Evolutionary conservation across 30 jellyfish, hydroid and myxozoan genomes (phyloP).

Genomic region (Chironex yamaguchii): DNA sequence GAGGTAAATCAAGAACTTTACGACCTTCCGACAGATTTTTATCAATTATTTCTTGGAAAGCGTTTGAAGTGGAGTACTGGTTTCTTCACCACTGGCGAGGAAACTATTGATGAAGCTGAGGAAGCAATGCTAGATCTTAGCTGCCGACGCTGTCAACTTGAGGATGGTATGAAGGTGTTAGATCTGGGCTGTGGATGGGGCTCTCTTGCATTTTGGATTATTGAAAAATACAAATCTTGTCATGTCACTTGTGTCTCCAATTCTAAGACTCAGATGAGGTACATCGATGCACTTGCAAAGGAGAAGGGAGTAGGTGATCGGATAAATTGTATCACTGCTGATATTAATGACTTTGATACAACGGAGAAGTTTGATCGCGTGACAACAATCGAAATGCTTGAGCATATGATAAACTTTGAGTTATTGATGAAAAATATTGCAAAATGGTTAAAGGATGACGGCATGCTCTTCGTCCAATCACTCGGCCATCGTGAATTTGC

Average conservation of each 20-base stretch:
- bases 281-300: slow-evolving; percentile 67
- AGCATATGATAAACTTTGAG: slow-evolving; percentile 89
- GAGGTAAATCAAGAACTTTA: slow-evolving; percentile 85
- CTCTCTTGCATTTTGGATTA: slow-evolving; percentile 76
- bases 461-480: slow-evolving; percentile 74
- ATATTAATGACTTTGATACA: slow-evolving; percentile 75
- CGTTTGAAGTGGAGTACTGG: slow-evolving; percentile 84
- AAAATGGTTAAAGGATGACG: slow-evolving; percentile 82
- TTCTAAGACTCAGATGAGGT: slow-evolving; percentile 70
- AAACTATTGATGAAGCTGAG: slow-evolving; percentile 73
- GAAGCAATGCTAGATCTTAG: slow-evolving; percentile 67
- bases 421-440: slow-evolving; percentile 75
- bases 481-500: slow-evolving; percentile 83
- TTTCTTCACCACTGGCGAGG: slow-evolving; percentile 48
- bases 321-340: slow-evolving; percentile 79
- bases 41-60: slow-evolving; percentile 69
- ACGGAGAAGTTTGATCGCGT: slow-evolving; percentile 78
- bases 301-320: slow-evolving; percentile 62
- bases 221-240: slow-evolving; percentile 76
- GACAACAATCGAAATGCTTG: slow-evolving; percentile 90
- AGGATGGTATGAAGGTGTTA: slow-evolving; percentile 76
- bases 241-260: slow-evolving; percentile 76
- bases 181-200: slow-evolving; percentile 98
- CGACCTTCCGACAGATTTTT: slow-evolving; percentile 88
- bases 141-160: slow-evolving; percentile 70